A percentile compares a stretch with the other conserved stretches of the same genome.
Conservation (phyloP, 23 tunicate species). For the Halocynthia roretzi region DNA sequence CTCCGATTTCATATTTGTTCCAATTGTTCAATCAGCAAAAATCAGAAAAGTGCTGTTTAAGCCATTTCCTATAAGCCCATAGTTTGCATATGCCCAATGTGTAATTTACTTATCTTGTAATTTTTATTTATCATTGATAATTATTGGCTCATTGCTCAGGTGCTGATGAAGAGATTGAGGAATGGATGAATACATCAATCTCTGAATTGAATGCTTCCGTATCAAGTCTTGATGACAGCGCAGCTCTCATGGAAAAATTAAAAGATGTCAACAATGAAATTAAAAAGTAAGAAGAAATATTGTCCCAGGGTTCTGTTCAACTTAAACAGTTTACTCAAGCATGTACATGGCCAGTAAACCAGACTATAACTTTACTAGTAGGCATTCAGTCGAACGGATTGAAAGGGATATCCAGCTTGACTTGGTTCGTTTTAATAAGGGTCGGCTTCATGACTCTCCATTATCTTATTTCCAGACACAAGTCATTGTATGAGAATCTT, state of each 20-base stretch:
- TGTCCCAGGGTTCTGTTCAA: neutral
- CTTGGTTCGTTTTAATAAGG: neutral
- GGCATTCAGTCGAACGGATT: too few species aligned
- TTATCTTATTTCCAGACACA: slow-evolving; percentile 28
- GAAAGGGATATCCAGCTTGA: too few species aligned
- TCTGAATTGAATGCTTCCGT: slow-evolving; percentile 70
- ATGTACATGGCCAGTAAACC: neutral
- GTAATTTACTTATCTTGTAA: too few species aligned
- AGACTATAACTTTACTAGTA: too few species aligned
- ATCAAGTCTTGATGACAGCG: slow-evolving; percentile 78
- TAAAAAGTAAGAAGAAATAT: slow-evolving; percentile 39
- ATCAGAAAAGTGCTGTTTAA: too few species aligned
- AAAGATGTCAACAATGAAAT: slow-evolving; percentile 53
- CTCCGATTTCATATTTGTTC: too few species aligned
- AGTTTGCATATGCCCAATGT: too few species aligned
- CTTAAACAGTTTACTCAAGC: neutral
- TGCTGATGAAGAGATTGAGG: slow-evolving; percentile 83
- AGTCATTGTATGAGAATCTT: slow-evolving; percentile 37
- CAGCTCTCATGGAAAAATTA: slow-evolving; percentile 40
- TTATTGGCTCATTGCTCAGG: neutral
- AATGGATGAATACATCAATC: slow-evolving; percentile 79
- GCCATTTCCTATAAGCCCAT: too few species aligned
- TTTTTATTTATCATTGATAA: neutral
- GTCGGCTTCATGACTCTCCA: neutral
- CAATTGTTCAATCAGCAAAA: too few species aligned